Evolutionary conservation across 2,888 invertebrate genomes (phyloP), one percentile per base, ranked within the genome.

Genomic region (Rotaria sp.): DNA sequence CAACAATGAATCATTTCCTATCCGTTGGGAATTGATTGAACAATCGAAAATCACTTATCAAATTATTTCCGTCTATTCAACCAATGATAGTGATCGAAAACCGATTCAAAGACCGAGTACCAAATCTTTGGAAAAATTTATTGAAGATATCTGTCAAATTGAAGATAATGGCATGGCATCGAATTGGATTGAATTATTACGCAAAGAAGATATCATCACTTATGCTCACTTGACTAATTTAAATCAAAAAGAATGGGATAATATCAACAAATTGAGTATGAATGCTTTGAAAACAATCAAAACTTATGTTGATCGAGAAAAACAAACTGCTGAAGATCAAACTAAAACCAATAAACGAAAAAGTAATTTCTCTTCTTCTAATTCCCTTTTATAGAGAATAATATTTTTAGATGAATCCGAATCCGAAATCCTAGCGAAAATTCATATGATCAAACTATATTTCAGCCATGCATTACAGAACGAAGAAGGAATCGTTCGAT

Each of bases 191-290:
- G 5, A 74, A 35, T 35, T 38, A 74, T 38, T 74, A 5, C 1
- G 18, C 2, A 30, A 74, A 30, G 74, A 74, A 38, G 38, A 38
- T 74, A 38, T 74, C 4, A 21, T 10, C 4, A 74, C 74, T 5
- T 74, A 74, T 38, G 74, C 74, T 15, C 74, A 74, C 21, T 74
- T 74, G 21, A 21, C 74, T 2, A 74, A 74, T 74, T 35, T 74
- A 21, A 74, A 74, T 38, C 74, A 74, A 74, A 35, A 74, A 74
- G 74, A 74, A 74, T 74, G 74, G 74, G 74, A 74, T n/a, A n/a
- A n/a, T n/a, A n/a, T n/a, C n/a, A n/a, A n/a, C n/a, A n/a, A n/a
- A n/a, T n/a, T n/a, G n/a, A n/a, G n/a, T n/a, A n/a, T n/a, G n/a
- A n/a, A n/a, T n/a, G n/a, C n/a, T n/a, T n/a, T n/a, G n/a, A n/a